Evolutionary conservation across 1,140 invertebrate species (phyloP).

Genomic region (Cotesia vestalis): DNA sequence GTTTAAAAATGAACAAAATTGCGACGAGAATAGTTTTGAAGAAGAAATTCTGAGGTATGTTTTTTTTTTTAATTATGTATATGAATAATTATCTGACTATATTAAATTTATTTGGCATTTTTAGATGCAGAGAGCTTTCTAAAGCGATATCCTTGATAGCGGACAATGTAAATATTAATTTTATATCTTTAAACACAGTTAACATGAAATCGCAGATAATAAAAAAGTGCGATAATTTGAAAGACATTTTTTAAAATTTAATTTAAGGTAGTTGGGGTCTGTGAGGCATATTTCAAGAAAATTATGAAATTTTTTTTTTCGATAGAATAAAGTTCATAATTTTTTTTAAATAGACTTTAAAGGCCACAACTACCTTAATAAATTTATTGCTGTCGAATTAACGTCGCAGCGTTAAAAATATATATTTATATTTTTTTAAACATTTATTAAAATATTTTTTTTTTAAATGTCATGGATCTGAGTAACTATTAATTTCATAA

Average conservation of each 20-base stretch:
- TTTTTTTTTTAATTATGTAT: slow-evolving; percentile 5
- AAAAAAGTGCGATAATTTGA: slow-evolving; percentile 32
- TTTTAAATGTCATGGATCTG: not conserved
- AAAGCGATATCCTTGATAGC: not conserved
- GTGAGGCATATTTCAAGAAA: not conserved
- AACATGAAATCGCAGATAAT: slow-evolving; percentile 24
- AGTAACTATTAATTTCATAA: no score
- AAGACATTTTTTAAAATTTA: slow-evolving; percentile 27
- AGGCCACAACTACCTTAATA: not conserved
- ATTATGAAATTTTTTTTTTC: no score
- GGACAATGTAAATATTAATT: slow-evolving; percentile 22
- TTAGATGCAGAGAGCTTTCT: slow-evolving; percentile 17
- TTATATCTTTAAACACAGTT: slow-evolving; percentile 21
- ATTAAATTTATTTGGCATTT: not conserved
- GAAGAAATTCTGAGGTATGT: slow-evolving; percentile 16
- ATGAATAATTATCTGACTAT: not conserved
- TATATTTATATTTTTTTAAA: not conserved
- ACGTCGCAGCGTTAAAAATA: slow-evolving; percentile 8
- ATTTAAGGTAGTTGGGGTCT: not conserved
- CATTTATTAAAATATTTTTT: slow-evolving; percentile 7
- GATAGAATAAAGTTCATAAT: no score
- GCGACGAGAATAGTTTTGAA: slow-evolving; percentile 14
- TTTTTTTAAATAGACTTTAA: no score
- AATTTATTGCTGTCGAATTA: slow-evolving; percentile 31
- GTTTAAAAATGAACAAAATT: slow-evolving; percentile 1